These are phyloP conservation scores for Melieria omissa DNA, from an alignment of 2,888 invertebrate species.

Conservation along the genomic window DNA sequence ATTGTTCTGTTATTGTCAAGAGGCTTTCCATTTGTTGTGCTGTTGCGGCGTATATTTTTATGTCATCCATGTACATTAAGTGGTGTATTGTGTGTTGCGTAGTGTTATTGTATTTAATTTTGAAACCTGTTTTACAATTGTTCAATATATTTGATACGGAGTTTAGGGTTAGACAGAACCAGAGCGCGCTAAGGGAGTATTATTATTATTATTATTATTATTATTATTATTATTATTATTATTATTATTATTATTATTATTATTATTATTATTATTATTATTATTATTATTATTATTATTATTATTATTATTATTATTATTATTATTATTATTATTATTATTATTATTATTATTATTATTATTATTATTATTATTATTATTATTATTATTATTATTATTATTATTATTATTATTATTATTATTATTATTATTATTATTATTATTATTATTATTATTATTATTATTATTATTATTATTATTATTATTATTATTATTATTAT, in stretches of 20 bases:
- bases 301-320: slow-evolving; percentile 4
- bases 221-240: slow-evolving; percentile 2
- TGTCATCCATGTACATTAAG: too few species aligned
- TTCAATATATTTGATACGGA: too few species aligned
- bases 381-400: slow-evolving; percentile 4
- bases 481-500: slow-evolving; percentile 4
- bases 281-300: slow-evolving; percentile 4
- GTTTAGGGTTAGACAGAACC: too few species aligned
- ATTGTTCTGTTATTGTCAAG: too few species aligned
- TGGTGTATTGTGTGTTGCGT: too few species aligned
- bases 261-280: slow-evolving; percentile 4
- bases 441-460: slow-evolving; percentile 4
- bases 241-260: slow-evolving; percentile 4
- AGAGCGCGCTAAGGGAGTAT: neutral
- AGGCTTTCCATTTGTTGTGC: too few species aligned
- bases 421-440: slow-evolving; percentile 4
- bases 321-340: slow-evolving; percentile 4
- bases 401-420: slow-evolving; percentile 4
- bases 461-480: slow-evolving; percentile 4
- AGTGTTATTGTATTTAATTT: too few species aligned
- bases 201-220: slow-evolving; percentile 2
- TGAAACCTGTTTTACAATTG: too few species aligned
- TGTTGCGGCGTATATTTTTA: too few species aligned
- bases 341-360: slow-evolving; percentile 4
- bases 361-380: slow-evolving; percentile 4